Conservation (phyloP, 1,140 invertebrate genomes). For the Coptotermes formosanus region DNA sequence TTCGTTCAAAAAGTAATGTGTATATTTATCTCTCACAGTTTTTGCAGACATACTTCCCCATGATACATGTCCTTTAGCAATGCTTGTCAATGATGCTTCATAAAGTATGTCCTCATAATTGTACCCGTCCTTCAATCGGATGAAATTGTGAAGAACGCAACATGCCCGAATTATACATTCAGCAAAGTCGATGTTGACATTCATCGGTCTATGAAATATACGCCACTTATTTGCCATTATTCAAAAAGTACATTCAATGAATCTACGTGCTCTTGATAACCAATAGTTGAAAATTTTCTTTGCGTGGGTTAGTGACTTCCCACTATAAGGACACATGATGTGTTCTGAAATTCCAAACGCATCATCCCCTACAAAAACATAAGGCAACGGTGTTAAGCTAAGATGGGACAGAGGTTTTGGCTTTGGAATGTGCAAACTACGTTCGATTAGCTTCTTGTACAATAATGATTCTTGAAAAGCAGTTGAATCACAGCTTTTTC, state of each 20-base stretch:
- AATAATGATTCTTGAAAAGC: constrained; percentile 8
- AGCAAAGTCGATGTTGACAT: constrained; percentile 36
- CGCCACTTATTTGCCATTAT: constrained; percentile 47
- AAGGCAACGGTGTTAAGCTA: neutral
- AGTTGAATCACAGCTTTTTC: constrained; percentile 28
- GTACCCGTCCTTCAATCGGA: constrained; percentile 37
- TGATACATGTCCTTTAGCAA: too few species aligned
- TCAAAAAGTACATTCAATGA: constrained; percentile 50
- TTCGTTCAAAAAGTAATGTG: neutral
- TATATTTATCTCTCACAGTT: neutral
- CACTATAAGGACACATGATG: constrained; percentile 30
- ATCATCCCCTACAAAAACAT: constrained; percentile 40
- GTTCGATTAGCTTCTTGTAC: neutral
- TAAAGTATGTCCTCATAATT: constrained; percentile 37
- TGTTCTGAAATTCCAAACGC: constrained; percentile 38
- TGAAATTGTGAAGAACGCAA: too few species aligned
- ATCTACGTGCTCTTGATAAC: constrained; percentile 44
- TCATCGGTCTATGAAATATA: constrained; percentile 44
- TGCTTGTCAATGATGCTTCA: too few species aligned
- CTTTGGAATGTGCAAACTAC: neutral
- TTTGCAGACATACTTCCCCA: constrained; percentile 16
- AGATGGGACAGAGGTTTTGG: neutral
- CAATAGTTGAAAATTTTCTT: constrained; percentile 50
- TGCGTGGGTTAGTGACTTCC: constrained; percentile 30
- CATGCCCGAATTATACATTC: constrained; percentile 39